These are phyloP conservation scores for Aptenodytes forsteri DNA, from an alignment of 2,113 vertebrate genomes.

Conservation along the genomic window DNA sequence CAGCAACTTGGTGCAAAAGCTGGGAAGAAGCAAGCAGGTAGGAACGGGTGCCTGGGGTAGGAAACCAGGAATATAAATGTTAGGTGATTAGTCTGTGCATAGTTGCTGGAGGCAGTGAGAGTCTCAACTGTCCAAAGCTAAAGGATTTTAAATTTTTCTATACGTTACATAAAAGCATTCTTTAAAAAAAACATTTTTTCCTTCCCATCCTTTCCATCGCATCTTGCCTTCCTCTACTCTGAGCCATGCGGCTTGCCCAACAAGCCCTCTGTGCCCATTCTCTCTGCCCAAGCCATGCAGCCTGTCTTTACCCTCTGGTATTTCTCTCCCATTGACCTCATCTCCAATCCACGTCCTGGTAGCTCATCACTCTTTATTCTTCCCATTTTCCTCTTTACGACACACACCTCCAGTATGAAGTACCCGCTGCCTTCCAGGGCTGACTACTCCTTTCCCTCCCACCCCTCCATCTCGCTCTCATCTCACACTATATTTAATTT, in stretches of 20 bases:
- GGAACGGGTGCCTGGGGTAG: neutral
- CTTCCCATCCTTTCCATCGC: neutral
- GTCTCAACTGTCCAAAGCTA: neutral
- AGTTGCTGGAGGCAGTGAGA: neutral
- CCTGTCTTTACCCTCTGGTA: neutral
- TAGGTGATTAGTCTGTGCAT: neutral
- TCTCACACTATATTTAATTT: neutral
- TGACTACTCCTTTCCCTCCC: neutral
- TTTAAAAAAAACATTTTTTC: neutral
- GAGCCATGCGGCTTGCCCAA: neutral
- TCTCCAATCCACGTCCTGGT: accelerated
- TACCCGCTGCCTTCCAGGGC: neutral
- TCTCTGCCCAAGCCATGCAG: neutral
- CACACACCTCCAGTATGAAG: neutral
- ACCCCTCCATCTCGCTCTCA: neutral
- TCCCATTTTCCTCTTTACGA: neutral
- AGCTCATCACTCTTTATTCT: neutral
- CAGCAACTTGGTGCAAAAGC: neutral
- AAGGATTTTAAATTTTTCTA: neutral
- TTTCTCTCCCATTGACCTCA: neutral
- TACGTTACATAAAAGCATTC: neutral
- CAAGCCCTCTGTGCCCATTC: neutral
- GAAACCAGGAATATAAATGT: neutral
- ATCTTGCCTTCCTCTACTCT: neutral
- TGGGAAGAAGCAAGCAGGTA: neutral